Conservation (phyloP, 2,113 vertebrate species). For the Corapipo altera region DNA sequence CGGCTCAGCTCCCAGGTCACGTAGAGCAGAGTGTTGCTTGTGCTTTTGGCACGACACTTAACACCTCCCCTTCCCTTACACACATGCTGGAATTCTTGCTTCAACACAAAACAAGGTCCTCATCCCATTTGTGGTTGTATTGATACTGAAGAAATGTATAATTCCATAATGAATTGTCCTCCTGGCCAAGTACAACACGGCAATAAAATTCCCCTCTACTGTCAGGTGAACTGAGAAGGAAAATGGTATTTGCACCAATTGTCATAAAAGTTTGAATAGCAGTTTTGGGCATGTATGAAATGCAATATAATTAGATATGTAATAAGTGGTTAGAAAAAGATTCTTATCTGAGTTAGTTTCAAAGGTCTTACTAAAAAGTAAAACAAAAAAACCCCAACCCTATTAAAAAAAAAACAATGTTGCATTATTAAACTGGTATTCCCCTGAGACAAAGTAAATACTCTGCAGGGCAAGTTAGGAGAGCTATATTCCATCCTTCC, state of each 20-base stretch:
- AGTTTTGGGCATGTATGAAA: not conserved
- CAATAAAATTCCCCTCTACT: not conserved
- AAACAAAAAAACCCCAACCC: not conserved
- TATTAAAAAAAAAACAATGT: not conserved
- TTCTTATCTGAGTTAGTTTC: not conserved
- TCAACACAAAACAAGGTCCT: not conserved
- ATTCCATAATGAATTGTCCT: not conserved
- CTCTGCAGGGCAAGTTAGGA: not conserved
- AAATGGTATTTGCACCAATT: not conserved
- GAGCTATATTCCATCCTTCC: not conserved
- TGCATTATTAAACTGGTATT: not conserved
- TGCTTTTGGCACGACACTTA: not conserved
- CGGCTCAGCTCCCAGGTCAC: not conserved
- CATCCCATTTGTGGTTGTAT: accelerated
- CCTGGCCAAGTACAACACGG: not conserved
- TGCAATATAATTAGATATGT: not conserved
- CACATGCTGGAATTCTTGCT: not conserved
- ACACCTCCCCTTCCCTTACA: not conserved
- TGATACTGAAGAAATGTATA: not conserved
- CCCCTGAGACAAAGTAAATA: not conserved
- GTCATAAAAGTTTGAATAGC: not conserved
- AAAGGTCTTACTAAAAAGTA: not conserved
- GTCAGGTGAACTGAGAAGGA: accelerated
- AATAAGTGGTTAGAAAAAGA: not conserved
- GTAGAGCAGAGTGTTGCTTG: not conserved